Conservation (phyloP, 2,888 invertebrate species). For the Autographa gamma region DNA sequence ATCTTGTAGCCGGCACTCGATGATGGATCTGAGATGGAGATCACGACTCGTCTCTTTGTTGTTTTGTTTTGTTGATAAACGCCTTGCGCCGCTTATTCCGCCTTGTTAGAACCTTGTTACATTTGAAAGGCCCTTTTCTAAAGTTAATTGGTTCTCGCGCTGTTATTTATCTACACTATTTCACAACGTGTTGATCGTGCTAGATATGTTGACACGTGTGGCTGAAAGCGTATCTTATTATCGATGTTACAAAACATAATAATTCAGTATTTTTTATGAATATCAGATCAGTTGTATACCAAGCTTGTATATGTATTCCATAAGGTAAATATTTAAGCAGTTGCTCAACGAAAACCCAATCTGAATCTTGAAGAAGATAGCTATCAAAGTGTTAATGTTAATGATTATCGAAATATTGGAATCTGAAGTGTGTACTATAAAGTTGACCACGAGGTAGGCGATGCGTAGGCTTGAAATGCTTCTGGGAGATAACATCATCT, state of each 20-base stretch:
- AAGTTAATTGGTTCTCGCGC: constrained; percentile 75
- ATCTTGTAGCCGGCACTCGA: constrained; percentile 78
- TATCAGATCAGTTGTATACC: neutral
- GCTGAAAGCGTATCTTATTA: neutral
- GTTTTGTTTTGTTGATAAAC: constrained; percentile 84
- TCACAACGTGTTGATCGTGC: constrained; percentile 17
- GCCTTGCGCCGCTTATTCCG: constrained; percentile 76
- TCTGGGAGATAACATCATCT: constrained; percentile 79
- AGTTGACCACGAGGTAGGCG: constrained; percentile 66
- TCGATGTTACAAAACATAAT: neutral
- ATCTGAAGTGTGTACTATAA: constrained; percentile 65
- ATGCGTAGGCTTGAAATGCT: constrained; percentile 83
- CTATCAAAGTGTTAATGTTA: constrained; percentile 70
- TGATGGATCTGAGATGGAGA: constrained; percentile 86
- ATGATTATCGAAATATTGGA: constrained; percentile 71
- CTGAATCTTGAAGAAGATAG: constrained; percentile 57
- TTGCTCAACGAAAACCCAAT: constrained; percentile 42
- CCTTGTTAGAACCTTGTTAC: constrained; percentile 82
- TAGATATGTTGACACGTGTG: constrained; percentile 14
- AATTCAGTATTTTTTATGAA: neutral
- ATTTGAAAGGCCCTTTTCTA: constrained; percentile 80
- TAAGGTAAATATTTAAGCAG: constrained; percentile 38
- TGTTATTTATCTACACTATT: constrained; percentile 61
- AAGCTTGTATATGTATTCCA: constrained; percentile 8
- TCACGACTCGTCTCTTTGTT: constrained; percentile 84